Base-by-base conservation (phyloP, 2,888 invertebrate genomes). In the Ectobius pallidus region DNA sequence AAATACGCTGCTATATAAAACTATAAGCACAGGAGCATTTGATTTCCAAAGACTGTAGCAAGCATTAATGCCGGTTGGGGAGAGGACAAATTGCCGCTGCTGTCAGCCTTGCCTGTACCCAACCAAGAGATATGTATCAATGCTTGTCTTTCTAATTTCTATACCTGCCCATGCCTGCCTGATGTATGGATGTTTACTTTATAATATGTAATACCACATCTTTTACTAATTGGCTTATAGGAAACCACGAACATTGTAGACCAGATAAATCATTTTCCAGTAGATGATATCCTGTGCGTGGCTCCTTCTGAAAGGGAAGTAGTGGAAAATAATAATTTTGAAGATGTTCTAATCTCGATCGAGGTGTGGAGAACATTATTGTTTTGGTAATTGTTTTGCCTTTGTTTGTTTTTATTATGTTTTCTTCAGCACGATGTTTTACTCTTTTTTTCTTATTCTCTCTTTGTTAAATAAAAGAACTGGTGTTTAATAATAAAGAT, bases 151-250 rank as follows among this genome's bases (percentile, higher is more conserved):
- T 65, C 65, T 65, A 65, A 65, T 65, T 65, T 65, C 65, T 65
- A 22, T 65, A 46, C 65, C 65, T 65, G 39, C 58, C 58, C 58
- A 58, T 58, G 30, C 27, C 52, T 7, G 16, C 25, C 62, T 62
- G 62, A 62, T 62, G 16, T 32, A 63, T 65, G 44, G 67, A 52
- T 67, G 65, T 71, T 71, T 67, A 68, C 71, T 68, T 55, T 72
- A 52, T 62, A 55, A 32, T 72, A 71, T 44, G 68, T 72, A 72
- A 72, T 69, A 58, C 69, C 32, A 67, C 67, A 32, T 62, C 69
- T 72, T 71, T 61, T 69, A 72, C 72, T 72, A 72, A 72, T 72
- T 72, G 72, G 65, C 65, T 65, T 42, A 65, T 44, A 27, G 65
- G 25, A 65, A 44, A 27, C 65, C 30, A 65, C 27, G 39, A 63